Conservation (phyloP, 2,797 vertebrate species). For the Epinephelus coioides region DNA sequence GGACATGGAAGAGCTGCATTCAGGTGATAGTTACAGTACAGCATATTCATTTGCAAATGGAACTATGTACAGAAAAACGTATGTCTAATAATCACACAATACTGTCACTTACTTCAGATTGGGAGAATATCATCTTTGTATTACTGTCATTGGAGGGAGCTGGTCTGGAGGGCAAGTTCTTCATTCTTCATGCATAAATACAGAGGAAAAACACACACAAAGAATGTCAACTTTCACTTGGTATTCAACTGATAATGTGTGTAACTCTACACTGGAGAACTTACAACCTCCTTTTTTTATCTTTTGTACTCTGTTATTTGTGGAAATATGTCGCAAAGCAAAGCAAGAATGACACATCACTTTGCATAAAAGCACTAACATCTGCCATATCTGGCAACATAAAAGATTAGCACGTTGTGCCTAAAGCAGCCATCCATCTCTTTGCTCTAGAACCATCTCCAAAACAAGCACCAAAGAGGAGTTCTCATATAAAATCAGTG, state of each 20-base stretch:
- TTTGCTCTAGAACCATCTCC: no score
- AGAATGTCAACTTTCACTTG: background rate
- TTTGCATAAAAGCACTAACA: background rate
- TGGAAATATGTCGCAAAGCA: background rate
- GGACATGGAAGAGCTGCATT: background rate
- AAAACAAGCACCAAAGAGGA: no score
- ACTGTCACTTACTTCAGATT: constrained; percentile 59
- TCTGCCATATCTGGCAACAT: background rate
- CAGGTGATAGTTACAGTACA: background rate
- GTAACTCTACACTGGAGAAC: background rate
- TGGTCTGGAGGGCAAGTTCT: background rate
- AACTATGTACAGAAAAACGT: background rate
- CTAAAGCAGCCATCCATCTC: no score
- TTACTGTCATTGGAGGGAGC: background rate
- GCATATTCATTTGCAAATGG: background rate
- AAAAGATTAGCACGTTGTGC: background rate
- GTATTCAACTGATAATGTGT: background rate
- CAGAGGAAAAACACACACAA: constrained; percentile 12
- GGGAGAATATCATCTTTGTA: constrained; percentile 35
- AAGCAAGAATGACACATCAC: background rate
- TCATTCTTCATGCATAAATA: constrained; percentile 35
- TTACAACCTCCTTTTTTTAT: background rate
- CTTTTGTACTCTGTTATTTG: background rate
- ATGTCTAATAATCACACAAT: no score
- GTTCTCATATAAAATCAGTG: no score